Base-by-base conservation (phyloP, 1,140 invertebrate genomes). In the Muscidifurax raptorellus region DNA sequence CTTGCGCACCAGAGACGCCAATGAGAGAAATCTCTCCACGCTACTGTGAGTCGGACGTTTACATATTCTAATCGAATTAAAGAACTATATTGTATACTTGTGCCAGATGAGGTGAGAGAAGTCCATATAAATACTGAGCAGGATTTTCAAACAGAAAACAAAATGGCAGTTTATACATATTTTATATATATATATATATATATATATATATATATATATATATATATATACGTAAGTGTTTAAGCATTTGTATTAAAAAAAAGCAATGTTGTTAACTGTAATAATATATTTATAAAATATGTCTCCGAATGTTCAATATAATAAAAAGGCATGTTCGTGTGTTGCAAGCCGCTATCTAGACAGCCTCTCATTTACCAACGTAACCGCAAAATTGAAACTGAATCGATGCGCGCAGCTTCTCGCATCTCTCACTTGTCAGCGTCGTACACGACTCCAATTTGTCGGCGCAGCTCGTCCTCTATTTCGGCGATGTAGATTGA, bases 391-490 rank as follows among this genome's bases (percentile, higher is more conserved):
- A 52, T 18, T 5, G 47, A 52, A 18, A 4, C 47, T 52, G 47
- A 15, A 52, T 18, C 47, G 47, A 59, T 59, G 52, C 44, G 44
- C n/a, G n/a, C 36, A 36, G 36, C 15, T 2, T 47, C 18, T 18
- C 52, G 22, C 52, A 59, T n/a, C 18, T 59, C 28, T 82, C 52
- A 82, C 36, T 66, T 64, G 59, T 96, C 95, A 85, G 93, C 93
- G 84, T 92, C 90, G 89, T 94, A 96, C 0, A 94, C 89, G 25
- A 96, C 96, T 30, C 96, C 96, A 80, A 97, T 88, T 91, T 96
- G 94, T 81, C 91, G 93, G 47, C 96, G 92, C 27, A 96, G 92
- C 85, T 94, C 94, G 88, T 97, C 96, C 91, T 96, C 94, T 32
- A 96, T 92, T 88, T 94, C 92, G 0, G 96, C 95, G 32, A 97